phyloP scores from a whole-genome alignment of 2,888 invertebrate species.

The Scrobipalpa atriplicella region DNA sequence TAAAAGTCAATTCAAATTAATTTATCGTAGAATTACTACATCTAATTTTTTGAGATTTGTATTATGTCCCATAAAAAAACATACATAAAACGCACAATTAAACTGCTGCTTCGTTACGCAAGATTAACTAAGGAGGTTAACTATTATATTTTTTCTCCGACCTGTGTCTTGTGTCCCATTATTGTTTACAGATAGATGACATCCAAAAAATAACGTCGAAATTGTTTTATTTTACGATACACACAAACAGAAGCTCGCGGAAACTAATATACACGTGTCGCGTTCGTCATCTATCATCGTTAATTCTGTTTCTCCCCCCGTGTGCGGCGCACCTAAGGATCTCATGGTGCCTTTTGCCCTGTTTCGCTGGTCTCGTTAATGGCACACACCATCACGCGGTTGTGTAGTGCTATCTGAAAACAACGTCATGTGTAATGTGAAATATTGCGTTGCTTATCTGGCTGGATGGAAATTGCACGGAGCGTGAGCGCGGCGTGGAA shows the following conservation, averaged over 20 bases:
- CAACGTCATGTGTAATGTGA: slow-evolving; percentile 55
- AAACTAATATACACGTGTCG: slow-evolving; percentile 1
- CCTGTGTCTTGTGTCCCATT: no score
- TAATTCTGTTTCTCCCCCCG: slow-evolving; percentile 1
- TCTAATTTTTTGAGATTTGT: no score
- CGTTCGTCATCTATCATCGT: neutral
- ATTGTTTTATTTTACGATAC: neutral
- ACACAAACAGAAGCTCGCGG: neutral
- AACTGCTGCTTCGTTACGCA: no score
- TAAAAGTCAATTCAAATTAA: no score
- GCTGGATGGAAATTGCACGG: slow-evolving; percentile 57
- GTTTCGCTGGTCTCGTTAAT: slow-evolving; percentile 12
- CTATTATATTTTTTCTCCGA: no score
- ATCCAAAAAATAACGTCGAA: neutral
- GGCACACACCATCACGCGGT: slow-evolving; percentile 12
- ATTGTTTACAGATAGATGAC: neutral
- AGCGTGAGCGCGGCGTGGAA: slow-evolving; percentile 6
- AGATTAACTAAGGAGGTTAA: no score
- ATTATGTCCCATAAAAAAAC: no score
- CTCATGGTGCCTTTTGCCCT: slow-evolving; percentile 2
- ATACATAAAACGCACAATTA: no score
- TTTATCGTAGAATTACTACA: no score
- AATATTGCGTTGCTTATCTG: slow-evolving; percentile 65
- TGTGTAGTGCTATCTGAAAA: slow-evolving; percentile 47
- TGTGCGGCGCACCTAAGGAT: neutral